Evolutionary conservation across 2,888 invertebrate genomes (phyloP), one percentile per base, ranked within the genome.

Genomic region (Macaria liturata): DNA sequence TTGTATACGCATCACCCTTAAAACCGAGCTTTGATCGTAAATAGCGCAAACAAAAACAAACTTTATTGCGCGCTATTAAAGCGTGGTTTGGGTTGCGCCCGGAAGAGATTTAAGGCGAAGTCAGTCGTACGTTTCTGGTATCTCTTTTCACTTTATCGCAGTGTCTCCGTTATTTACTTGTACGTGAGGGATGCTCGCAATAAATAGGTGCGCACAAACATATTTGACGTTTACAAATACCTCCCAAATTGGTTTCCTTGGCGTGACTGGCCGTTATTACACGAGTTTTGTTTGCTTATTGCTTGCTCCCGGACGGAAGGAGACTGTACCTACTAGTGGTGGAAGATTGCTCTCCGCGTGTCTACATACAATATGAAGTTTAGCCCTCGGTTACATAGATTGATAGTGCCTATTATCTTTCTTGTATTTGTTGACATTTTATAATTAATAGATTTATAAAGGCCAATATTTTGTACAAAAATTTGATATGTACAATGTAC

Each of bases 61-160:
- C 83, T 82, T 71, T 87, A 80, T 69, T 60, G 45, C 60, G 42
- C 43, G 62, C 56, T 61, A 51, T 61, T 76, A 84, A 71, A 80
- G 84, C 66, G 67, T 66, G 78, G 69, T 78, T 80, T 78, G 55
- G 71, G 64, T 69, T 69, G 71, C 55, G 62, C 49, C 37, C 39
- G 59, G 46, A 64, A 55, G 64, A 73, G 69, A 71, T 77, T 86
- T 86, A 86, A 85, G 87, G 81, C 80, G 72, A 75, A 78, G 75
- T 68, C 74, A 68, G 66, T 67, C 70, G 70, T 66, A 77, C 70
- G 75, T 81, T 84, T 83, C 78, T 78, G 82, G 84, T 91, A 88
- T 91, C 88, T 90, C 88, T 90, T 89, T 88, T 88, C 89, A 88
- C 84, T 87, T 88, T 90, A 90, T 89, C 89, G 84, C 84, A 83